Base-by-base conservation (phyloP, 2,797 vertebrate genomes). In the Pipistrellus nathusii region DNA sequence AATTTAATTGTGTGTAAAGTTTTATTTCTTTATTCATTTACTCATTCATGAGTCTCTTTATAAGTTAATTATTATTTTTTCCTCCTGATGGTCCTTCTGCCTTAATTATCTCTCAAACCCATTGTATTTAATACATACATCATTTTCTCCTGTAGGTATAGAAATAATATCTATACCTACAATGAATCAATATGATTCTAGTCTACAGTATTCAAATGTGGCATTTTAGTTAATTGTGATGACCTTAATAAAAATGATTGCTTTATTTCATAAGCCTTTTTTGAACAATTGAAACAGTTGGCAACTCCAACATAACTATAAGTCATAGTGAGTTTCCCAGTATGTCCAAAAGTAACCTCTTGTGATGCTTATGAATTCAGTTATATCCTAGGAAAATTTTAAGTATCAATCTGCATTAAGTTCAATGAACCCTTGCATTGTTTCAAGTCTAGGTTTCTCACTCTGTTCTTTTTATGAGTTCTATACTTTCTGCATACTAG, bases 31-130 rank as follows among this genome's bases (percentile, higher is more conserved):
- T 38, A 32, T 48, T 68, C 15, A 75, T 73, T 78, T 30, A 32
- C 46, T 83, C n/a, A 87, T 85, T 78, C 14, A 69, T 41, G 69
- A 69, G 23, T 30, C 5, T 27, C 27, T 21, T 66, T 80, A 48
- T n/a, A 11, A 80, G 20, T 35, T 85, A 76, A 68, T 91, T 73
- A 38, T 94, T 71, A 53, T 68, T 72, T 93, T 73, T 21, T 73
- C 32, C 17, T 78, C 32, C 68, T 20, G 8, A 32, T 76, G 9
- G 2, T 44, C 4, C 6, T 86, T 64, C 53, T 71, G 27, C 12
- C 25, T 53, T 91, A 17, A 81, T 85, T 82, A 0, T 59, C 44
- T 90, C 20, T 91, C 38, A 88, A 46, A 71, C 8, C 21, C 53
- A 88, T 7, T 71, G 30, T 11, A 48, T 77, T 91, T 85, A 78